phyloP scores from a whole-genome alignment of 2,113 vertebrate genomes.

The Lagenorhynchus albirostris region DNA sequence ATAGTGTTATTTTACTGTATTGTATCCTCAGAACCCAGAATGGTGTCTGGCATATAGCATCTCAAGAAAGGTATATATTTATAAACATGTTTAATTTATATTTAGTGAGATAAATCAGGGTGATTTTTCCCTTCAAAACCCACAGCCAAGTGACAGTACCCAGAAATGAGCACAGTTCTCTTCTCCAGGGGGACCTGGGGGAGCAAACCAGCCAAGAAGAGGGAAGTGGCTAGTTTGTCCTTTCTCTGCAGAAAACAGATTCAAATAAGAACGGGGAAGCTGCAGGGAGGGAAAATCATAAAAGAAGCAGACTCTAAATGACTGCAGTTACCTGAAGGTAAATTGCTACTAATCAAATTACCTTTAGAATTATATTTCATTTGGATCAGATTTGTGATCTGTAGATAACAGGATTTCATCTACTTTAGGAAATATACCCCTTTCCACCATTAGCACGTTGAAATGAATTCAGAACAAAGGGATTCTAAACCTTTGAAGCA shows the following conservation, averaged over 20 bases:
- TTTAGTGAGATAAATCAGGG: not conserved
- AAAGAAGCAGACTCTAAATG: not conserved
- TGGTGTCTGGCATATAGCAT: not conserved
- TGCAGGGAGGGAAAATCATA: not conserved
- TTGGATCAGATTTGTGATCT: not conserved
- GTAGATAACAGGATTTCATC: constrained; percentile 25
- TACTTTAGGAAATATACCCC: not conserved
- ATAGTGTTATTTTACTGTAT: not conserved
- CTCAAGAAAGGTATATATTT: not conserved
- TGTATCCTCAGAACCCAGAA: not conserved
- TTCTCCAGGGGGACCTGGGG: not conserved
- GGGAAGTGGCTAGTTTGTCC: not conserved
- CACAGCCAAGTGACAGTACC: not conserved
- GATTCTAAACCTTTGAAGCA: not conserved
- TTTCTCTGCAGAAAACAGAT: not conserved
- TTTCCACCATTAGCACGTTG: not conserved
- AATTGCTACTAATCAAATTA: not conserved
- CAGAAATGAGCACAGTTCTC: not conserved
- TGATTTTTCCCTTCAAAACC: not conserved
- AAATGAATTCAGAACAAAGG: constrained; percentile 41
- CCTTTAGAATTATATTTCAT: constrained; percentile 4
- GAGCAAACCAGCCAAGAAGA: not conserved
- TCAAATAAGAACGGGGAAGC: not conserved
- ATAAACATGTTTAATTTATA: not conserved
- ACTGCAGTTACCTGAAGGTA: not conserved